Base-by-base conservation (phyloP, 2,888 invertebrate genomes). In the Melinaea marsaeus region DNA sequence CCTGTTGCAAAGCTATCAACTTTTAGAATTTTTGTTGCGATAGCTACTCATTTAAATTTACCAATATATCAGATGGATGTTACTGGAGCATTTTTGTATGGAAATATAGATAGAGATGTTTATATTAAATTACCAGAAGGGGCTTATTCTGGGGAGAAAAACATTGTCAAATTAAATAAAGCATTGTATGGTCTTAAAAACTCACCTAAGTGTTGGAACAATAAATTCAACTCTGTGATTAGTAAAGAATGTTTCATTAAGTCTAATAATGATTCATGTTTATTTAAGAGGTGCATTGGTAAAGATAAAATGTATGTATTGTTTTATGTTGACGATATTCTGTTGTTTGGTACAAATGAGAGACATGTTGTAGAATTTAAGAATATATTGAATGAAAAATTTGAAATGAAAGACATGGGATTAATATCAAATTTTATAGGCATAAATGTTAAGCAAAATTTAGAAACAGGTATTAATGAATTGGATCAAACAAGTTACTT, bases 391-490 rank as follows among this genome's bases (percentile, higher is more conserved):
- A 65, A 63, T 7, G 60, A 55, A 2, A 58, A 69, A 55, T 71
- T 71, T 68, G 63, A 69, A 58, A 72, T 70, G 69, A 71, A 69
- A 42, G 67, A 72, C 55, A 55, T 70, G 42, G 68, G 70, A 2
- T 47, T 64, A n/a, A 55, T 65, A 13, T 66, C 61, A 11, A 55
- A 68, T 32, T 71, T 64, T 55, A 55, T 71, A 22, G 69, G 70
- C 11, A 67, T 71, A 55, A 48, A 66, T 61, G 63, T 71, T 22
- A 67, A 62, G 37, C 67, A 66, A 45, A 35, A 69, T 68, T 64
- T 67, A 37, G 22, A 68, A 22, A 65, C n/a, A 13, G 55, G 59
- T 6, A 11, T 63, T 11, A 71, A 66, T 22, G 63, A 63, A 63
- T 57, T 71, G 35, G 51, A 34, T 58, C 69, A 69, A 57, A 62